Evolutionary conservation across 2,797 vertebrate species (phyloP).

Genomic region (Acrossocheilus wenchowensis): DNA sequence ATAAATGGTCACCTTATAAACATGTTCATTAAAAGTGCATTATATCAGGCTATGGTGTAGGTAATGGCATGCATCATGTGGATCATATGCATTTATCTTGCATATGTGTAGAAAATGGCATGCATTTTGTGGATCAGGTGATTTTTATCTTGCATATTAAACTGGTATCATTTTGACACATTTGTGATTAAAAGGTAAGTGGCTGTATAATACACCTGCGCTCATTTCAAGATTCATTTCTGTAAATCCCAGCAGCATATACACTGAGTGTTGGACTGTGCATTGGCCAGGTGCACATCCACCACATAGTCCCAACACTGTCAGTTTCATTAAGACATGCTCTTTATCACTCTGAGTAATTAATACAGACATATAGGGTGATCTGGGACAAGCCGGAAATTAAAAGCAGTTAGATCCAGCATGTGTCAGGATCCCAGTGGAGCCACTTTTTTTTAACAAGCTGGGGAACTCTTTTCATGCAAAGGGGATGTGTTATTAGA

Average conservation of each 20-base stretch:
- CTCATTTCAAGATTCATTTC: neutral
- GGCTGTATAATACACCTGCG: neutral
- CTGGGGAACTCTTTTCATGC: neutral
- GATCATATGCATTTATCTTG: neutral
- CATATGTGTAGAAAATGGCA: neutral
- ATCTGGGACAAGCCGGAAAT: neutral
- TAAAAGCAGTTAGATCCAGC: conserved; percentile 22
- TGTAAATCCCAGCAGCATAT: conserved; percentile 11
- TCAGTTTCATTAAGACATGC: conserved; percentile 15
- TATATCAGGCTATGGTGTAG: neutral
- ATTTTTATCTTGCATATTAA: conserved; percentile 1
- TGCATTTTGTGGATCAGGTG: neutral
- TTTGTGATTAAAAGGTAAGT: conserved; percentile 7
- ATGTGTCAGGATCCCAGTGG: neutral
- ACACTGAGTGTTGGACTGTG: neutral
- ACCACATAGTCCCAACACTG: neutral
- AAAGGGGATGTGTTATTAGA: conserved; percentile 7
- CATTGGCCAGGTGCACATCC: conserved; percentile 13
- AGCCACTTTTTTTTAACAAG: conserved; percentile 20
- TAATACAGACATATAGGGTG: neutral
- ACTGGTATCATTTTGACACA: neutral
- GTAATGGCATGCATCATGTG: neutral
- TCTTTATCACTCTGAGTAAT: conserved; percentile 10
- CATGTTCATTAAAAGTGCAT: neutral
- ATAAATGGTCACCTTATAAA: neutral